These are phyloP conservation scores for Centropus bengalensis DNA, from an alignment of 2,113 vertebrate genomes.

Conservation along the genomic window DNA sequence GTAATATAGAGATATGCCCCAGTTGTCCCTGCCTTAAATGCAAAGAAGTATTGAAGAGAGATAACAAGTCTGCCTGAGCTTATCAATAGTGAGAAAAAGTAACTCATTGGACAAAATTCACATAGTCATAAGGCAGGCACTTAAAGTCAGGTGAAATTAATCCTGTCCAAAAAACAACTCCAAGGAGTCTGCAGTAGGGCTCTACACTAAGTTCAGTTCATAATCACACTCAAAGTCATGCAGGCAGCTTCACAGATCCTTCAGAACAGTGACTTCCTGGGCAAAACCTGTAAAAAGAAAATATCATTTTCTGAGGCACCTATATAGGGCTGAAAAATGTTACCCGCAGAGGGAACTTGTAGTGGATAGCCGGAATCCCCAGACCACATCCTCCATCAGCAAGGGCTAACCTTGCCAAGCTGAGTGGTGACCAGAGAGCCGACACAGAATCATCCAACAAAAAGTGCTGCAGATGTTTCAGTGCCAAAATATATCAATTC, in stretches of 20 bases:
- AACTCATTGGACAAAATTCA: neutral
- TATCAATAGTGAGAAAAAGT: neutral
- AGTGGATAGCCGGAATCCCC: neutral
- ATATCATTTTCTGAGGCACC: neutral
- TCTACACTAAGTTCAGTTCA: neutral
- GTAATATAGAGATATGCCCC: neutral
- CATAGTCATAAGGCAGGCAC: neutral
- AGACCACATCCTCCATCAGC: rapidly evolving
- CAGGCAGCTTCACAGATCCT: neutral
- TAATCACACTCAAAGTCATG: neutral
- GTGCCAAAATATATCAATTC: neutral
- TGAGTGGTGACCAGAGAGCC: neutral
- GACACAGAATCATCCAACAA: neutral
- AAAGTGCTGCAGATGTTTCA: neutral
- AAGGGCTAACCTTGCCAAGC: neutral
- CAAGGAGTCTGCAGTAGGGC: neutral
- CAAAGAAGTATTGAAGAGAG: neutral
- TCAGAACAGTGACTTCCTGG: neutral
- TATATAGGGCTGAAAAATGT: rapidly evolving
- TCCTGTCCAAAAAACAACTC: neutral
- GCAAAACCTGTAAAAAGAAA: neutral
- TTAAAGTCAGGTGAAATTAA: neutral
- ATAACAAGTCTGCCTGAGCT: neutral
- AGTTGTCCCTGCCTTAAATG: neutral
- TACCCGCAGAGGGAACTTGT: rapidly evolving